Evolutionary conservation across 1,140 invertebrate species (phyloP), one percentile per base, ranked within the genome.

Genomic region (Nasonia longicornis): DNA sequence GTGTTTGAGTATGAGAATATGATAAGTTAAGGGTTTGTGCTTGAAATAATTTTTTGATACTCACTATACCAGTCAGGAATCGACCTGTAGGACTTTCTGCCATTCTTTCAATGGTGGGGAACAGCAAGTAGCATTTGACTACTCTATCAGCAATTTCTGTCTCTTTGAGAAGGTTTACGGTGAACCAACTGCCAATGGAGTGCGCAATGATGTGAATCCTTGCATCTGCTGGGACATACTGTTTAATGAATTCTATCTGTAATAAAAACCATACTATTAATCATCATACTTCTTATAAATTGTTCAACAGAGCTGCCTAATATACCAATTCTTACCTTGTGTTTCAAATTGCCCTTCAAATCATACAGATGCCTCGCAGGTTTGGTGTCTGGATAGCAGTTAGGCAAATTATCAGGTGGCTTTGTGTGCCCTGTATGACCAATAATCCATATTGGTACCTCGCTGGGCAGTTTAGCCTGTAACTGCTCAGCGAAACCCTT

Each of bases 91-190:
- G 93, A 31, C 93, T 95, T 22, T 92, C 90, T 14, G 93, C 92
- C 93, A 98, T 96, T 71, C 93, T 87, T 88, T 97, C 95, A 14
- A 98, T 91, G 0, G 96, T 96, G 7, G 96, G 96, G 90, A 97
- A 97, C 0, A 97, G 85, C 69, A 97, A 88, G 87, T 94, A 96
- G 86, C 91, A 91, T 84, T 93, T 92, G 10, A 87, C 86, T 48
- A 94, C 85, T 83, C 88, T 90, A 14, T 88, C 81, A 20, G 88
- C 89, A 45, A 94, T 89, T 29, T 88, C 84, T 38, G 89, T 83
- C 70, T 93, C 86, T 84, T 95, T 93, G 6, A 97, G 84, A 26
- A 97, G 85, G 84, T 97, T 93, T n/a, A 96, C 86, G 80, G 93
- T 92, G 82, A 97, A 94, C 92, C 96, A 96, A 82, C 93, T 92